Conservation (phyloP, 2,113 vertebrate species). For the Sclerurus mexicanus region DNA sequence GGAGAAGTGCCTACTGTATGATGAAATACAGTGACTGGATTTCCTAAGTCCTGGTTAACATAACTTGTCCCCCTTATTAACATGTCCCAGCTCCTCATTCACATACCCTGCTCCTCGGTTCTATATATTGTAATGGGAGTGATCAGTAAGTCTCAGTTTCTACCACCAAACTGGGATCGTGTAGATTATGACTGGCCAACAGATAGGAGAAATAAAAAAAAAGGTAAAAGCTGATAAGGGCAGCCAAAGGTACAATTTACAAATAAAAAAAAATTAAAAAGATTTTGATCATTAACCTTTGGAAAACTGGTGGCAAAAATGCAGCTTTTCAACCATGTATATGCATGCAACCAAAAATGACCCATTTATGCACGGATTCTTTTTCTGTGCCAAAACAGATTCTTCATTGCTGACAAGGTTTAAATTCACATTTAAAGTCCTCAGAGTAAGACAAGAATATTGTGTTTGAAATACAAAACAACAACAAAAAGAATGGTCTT, state of each 20-base stretch:
- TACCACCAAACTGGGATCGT: no score
- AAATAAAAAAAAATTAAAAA: neutral
- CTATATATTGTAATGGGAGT: no score
- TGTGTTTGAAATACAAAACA: neutral
- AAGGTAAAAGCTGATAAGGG: neutral
- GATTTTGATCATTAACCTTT: neutral
- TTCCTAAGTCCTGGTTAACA: no score
- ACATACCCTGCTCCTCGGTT: no score
- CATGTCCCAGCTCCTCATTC: no score
- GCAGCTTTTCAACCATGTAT: neutral
- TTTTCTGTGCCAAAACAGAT: neutral
- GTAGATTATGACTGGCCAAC: no score
- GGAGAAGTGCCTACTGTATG: no score
- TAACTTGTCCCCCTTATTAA: no score
- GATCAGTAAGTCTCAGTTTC: no score
- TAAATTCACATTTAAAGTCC: neutral
- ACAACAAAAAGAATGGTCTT: neutral
- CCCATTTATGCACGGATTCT: neutral
- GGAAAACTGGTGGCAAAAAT: neutral
- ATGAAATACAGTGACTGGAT: no score
- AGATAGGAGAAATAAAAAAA: neutral
- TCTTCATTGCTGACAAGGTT: neutral
- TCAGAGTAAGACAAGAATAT: neutral
- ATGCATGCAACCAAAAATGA: neutral
- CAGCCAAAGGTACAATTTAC: neutral